Conservation (phyloP, 2,888 invertebrate genomes). For the Drosophila nigricruria region DNA sequence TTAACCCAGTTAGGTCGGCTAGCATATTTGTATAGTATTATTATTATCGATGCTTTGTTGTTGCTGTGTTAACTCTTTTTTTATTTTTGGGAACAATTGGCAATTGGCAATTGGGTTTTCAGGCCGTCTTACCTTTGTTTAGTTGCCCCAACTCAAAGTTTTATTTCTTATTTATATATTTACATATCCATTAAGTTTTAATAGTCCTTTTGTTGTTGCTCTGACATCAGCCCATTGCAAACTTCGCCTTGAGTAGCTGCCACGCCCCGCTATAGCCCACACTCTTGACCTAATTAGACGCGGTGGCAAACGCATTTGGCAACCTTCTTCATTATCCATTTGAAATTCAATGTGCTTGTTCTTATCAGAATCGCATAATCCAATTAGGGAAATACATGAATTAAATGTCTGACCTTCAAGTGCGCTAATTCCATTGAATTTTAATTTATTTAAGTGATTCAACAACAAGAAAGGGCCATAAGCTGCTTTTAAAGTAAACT, state of each 20-base stretch:
- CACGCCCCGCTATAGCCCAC: background rate
- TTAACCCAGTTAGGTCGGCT: constrained; percentile 64
- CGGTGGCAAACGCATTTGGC: constrained; percentile 38
- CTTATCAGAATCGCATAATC: constrained; percentile 57
- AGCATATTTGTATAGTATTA: constrained; percentile 25
- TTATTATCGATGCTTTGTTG: constrained; percentile 22
- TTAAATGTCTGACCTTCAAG: constrained; percentile 31
- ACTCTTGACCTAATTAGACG: constrained; percentile 58
- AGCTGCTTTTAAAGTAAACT: background rate
- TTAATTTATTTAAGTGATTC: constrained; percentile 6
- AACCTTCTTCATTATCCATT: constrained; percentile 43
- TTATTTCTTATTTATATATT: constrained; percentile 52
- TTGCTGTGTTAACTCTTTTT: constrained; percentile 28
- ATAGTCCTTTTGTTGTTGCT: constrained; percentile 53
- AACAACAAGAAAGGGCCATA: background rate
- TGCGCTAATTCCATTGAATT: constrained; percentile 17
- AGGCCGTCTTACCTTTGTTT: constrained; percentile 64
- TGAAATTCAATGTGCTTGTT: constrained; percentile 42
- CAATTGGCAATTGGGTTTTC: constrained; percentile 55
- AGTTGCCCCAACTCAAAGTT: constrained; percentile 23
- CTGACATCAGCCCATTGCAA: constrained; percentile 63
- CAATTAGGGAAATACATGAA: constrained; percentile 50
- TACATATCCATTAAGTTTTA: constrained; percentile 72
- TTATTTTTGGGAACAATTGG: constrained; percentile 55
- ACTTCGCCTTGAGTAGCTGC: constrained; percentile 31